These are phyloP conservation scores for Xenopus laevis DNA, from an alignment of 2,113 vertebrate genomes.

Conservation along the genomic window DNA sequence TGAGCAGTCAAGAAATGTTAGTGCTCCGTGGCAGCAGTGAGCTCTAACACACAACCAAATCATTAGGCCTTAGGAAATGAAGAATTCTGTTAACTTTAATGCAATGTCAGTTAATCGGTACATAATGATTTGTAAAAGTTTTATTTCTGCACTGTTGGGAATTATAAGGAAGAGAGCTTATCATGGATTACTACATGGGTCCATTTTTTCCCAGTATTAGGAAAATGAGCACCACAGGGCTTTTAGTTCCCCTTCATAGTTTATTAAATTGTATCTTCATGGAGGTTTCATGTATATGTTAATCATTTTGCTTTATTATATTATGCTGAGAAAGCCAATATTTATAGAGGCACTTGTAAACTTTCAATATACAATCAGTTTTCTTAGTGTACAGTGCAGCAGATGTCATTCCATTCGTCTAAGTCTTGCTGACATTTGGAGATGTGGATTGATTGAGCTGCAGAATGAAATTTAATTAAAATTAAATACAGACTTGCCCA, in stretches of 20 bases:
- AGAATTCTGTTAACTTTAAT: no score
- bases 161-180: no score
- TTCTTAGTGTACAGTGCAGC: conserved; percentile 81
- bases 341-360: conserved; percentile 68
- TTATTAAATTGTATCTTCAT: neutral
- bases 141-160: no score
- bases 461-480: conserved; percentile 94
- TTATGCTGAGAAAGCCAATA: conserved; percentile 62
- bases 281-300: neutral
- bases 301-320: conserved; percentile 20
- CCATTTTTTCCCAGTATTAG: no score
- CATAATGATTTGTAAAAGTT: no score
- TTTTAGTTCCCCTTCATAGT: neutral
- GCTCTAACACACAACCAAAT: no score
- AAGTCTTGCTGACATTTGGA: conserved; percentile 97
- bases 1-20: no score
- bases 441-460: conserved; percentile 84
- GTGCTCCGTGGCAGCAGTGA: no score
- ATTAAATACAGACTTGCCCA: conserved; percentile 83
- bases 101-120: no score
- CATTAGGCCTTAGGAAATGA: no score
- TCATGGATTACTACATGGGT: no score
- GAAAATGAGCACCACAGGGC: no score
- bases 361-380: conserved; percentile 70
- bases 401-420: conserved; percentile 98